Evolutionary conservation across 2,888 invertebrate species (phyloP), one percentile per base, ranked within the genome.

Genomic region (Zygothrica quintamaculata): DNA sequence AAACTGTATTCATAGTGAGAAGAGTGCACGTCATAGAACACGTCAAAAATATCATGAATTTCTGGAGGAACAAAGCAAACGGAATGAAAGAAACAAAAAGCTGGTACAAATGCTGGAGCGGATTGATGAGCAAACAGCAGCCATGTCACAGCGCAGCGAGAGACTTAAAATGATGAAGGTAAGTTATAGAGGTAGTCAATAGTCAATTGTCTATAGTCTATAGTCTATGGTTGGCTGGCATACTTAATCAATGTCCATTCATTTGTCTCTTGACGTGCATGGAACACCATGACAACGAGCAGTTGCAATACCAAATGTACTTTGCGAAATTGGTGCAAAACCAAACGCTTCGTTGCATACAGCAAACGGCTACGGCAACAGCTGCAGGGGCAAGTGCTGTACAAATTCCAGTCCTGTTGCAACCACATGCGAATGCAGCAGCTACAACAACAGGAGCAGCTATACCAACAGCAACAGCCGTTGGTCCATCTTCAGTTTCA

Each of bases 1-100:
- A n/a, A n/a, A n/a, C n/a, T n/a, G 7, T 39, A 34, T 7, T 40
- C 18, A 4, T 29, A 90, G 91, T 53, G 90, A 91, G 36, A 89
- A 88, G 73, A 48, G 80, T 37, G 74, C 81, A 47, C 88, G 89
- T 26, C 74, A 88, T 29, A 90, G 87, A 64, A 79, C 84, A 15
- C 89, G 89, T 13, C 87, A 86, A 51, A 90, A 90, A 65, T 90
- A 91, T 72, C 88, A 90, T 46, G 87, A 89, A 55, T 90, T 91
- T 81, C 81, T 94, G 56, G 93, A 94, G 69, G 93, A 94, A 72
- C 93, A 94, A 75, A 90, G 91, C 46, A 89, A 91, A 33, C 92
- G 93, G 39, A 93, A 93, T 66, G 93, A 93, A 73, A 92, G 94
- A 26, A 94, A 94, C 86, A 92, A 93, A 70, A 92, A 92, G 78